A percentile compares a stretch with the other conserved stretches of the same genome.
Conservation (phyloP, 1,140 invertebrate genomes). For the Psilanteris sp. region DNA sequence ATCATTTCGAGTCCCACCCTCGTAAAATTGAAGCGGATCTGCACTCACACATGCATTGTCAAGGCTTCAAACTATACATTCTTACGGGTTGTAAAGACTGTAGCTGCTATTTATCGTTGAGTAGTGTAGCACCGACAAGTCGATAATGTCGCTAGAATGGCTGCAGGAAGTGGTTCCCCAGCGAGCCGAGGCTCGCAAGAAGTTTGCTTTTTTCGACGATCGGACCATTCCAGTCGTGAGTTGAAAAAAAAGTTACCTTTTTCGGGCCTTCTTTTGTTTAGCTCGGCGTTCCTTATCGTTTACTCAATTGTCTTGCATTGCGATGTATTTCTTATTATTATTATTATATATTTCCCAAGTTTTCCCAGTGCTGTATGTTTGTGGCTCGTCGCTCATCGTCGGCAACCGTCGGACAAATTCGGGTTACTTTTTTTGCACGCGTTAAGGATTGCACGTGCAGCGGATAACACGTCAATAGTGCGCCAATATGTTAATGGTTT, state of each 20-base stretch:
- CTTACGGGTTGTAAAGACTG: conserved; percentile 11
- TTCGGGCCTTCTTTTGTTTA: too few relatives aligned
- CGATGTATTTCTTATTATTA: too few relatives aligned
- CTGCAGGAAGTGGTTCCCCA: conserved; percentile 41
- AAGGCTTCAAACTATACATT: conserved; percentile 21
- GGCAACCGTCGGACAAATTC: too few relatives aligned
- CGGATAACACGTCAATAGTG: too few relatives aligned
- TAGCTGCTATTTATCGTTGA: conserved; percentile 24
- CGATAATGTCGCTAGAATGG: conserved; percentile 63
- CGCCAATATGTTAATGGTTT: too few relatives aligned
- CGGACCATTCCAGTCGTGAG: conserved; percentile 69
- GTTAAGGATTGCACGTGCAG: too few relatives aligned
- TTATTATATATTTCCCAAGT: too few relatives aligned
- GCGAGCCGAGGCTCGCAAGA: conserved; percentile 68
- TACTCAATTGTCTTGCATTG: too few relatives aligned
- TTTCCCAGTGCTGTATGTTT: too few relatives aligned
- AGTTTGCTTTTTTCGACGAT: conserved; percentile 68
- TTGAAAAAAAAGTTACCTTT: conserved; percentile 5
- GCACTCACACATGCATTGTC: conserved; percentile 39
- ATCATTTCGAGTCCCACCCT: conserved; percentile 22
- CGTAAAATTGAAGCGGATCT: conserved; percentile 14
- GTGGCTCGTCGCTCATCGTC: too few relatives aligned
- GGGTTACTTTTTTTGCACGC: too few relatives aligned
- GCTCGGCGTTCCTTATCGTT: too few relatives aligned
- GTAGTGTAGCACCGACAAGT: conserved; percentile 35